These are phyloP conservation scores for Brachypodius melanocephalos DNA, from an alignment of 2,113 vertebrate species.

Conservation along the genomic window DNA sequence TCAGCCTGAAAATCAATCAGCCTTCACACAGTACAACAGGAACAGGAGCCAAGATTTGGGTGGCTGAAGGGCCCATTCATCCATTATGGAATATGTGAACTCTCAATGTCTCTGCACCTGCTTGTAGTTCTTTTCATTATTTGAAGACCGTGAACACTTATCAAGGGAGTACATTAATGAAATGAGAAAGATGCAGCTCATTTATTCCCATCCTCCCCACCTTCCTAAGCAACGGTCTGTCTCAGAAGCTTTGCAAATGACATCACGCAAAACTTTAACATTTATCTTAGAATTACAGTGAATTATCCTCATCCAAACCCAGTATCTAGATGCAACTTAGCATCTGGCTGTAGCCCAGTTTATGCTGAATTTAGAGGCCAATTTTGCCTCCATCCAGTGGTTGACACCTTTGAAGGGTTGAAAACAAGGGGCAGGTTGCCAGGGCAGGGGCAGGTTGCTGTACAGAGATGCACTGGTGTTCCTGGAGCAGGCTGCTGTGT, in stretches of 20 bases:
- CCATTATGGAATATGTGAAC: not conserved
- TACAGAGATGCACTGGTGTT: not conserved
- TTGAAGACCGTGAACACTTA: not conserved
- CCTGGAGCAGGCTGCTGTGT: not conserved
- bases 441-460: not conserved
- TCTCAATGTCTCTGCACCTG: not conserved
- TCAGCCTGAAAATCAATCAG: not conserved
- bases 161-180: not conserved
- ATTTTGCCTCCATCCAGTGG: not conserved
- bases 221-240: fast-evolving
- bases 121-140: not conserved
- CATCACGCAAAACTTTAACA: not conserved
- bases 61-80: conserved; percentile 9
- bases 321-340: not conserved
- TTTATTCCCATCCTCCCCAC: not conserved
- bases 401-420: not conserved
- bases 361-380: not conserved
- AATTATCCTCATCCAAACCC: not conserved
- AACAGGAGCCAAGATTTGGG: not conserved
- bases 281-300: not conserved
- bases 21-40: not conserved
- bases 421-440: not conserved
- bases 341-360: not conserved
- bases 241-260: not conserved
- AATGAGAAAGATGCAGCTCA: not conserved